Conservation (phyloP, 2,888 invertebrate genomes). For the Melinopterus prodromus region DNA sequence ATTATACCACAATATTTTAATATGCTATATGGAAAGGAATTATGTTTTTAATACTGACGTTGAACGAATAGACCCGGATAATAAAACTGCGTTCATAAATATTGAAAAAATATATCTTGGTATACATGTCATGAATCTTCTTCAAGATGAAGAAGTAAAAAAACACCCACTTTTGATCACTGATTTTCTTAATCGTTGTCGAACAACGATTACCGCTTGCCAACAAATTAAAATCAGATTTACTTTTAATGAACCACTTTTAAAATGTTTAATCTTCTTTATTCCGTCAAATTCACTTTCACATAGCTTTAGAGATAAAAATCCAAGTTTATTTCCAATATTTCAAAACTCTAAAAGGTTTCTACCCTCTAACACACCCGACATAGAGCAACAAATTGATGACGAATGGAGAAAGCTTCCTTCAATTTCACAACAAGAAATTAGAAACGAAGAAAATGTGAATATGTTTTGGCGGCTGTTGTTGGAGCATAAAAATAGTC, state of each 20-base stretch:
- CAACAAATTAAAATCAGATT: not conserved
- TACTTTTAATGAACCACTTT: slow-evolving; percentile 7
- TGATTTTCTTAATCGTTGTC: not conserved
- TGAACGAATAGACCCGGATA: not conserved
- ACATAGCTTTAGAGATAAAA: slow-evolving; percentile 5
- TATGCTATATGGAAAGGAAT: not conserved
- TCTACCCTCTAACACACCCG: not conserved
- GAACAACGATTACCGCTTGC: not conserved
- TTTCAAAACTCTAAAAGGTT: slow-evolving; percentile 7
- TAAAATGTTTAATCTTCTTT: not conserved
- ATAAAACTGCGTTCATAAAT: not conserved
- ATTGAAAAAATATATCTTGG: slow-evolving; percentile 11
- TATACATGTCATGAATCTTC: slow-evolving; percentile 4
- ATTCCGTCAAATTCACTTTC: not conserved
- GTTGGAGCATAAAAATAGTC: not conserved
- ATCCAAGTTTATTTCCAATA: slow-evolving; percentile 15
- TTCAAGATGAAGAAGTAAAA: slow-evolving; percentile 8
- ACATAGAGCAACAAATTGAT: not conserved
- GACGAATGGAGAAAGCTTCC: not conserved
- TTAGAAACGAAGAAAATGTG: not conserved
- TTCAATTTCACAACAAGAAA: slow-evolving; percentile 9
- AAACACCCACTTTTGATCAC: not conserved
- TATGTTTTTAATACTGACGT: not conserved
- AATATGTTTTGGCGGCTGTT: slow-evolving; percentile 8
- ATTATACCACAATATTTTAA: not conserved